Evolutionary conservation across 1,140 invertebrate species (phyloP).

Genomic region (Drosophila neocordata): DNA sequence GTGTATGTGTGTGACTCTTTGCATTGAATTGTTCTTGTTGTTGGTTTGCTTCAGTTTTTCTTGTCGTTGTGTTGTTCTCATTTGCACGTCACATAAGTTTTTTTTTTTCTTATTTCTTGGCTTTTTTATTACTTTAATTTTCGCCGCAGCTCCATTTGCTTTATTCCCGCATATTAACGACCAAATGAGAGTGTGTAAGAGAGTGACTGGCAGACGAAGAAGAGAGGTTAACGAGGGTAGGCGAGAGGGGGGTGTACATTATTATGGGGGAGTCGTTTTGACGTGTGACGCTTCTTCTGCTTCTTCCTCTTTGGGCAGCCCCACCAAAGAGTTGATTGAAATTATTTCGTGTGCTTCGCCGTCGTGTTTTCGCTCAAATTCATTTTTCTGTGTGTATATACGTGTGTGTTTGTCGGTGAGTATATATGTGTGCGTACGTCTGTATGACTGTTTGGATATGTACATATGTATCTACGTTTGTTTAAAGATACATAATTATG

Average conservation of each 20-base stretch:
- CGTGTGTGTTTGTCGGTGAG: constrained; percentile 50
- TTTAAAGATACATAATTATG: constrained; percentile 82
- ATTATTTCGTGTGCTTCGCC: constrained; percentile 59
- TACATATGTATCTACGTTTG: constrained; percentile 69
- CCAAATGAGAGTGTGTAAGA: constrained; percentile 10
- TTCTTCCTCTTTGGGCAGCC: constrained; percentile 42
- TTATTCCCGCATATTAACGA: constrained; percentile 54
- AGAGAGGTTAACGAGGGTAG: constrained; percentile 19
- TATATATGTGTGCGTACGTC: constrained; percentile 41
- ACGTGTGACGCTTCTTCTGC: constrained; percentile 72
- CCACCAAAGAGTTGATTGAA: constrained; percentile 76
- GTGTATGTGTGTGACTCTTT: constrained; percentile 25
- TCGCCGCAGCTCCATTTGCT: constrained; percentile 58
- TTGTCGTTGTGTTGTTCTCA: constrained; percentile 49
- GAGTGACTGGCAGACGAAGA: constrained; percentile 27
- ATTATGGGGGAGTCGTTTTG: constrained; percentile 23
- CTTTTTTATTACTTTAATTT: constrained; percentile 70
- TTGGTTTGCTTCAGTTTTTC: constrained; percentile 36
- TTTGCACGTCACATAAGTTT: constrained; percentile 70
- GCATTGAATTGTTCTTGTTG: constrained; percentile 25
- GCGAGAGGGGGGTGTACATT: constrained; percentile 16
- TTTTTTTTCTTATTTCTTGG: constrained; percentile 32
- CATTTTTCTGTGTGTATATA: constrained; percentile 20
- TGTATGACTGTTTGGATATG: constrained; percentile 33
- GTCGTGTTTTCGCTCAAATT: constrained; percentile 26